phyloP scores from a whole-genome alignment of 2,113 vertebrate genomes.

The Anarhynchus alexandrinus region DNA sequence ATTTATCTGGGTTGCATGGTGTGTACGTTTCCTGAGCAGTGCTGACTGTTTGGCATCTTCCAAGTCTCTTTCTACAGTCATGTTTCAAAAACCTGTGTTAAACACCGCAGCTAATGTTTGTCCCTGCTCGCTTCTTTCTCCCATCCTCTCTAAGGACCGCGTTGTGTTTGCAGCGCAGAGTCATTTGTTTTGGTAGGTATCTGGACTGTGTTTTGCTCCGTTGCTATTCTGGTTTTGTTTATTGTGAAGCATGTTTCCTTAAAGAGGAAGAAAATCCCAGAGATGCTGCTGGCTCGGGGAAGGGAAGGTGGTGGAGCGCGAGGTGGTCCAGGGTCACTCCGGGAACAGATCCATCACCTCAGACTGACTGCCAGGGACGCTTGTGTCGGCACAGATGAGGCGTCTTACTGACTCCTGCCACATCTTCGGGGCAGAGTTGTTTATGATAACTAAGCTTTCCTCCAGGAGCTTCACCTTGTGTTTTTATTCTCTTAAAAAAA shows the following conservation, averaged over 20 bases:
- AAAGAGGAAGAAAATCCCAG: background rate
- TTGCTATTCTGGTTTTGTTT: slow-evolving; percentile 21
- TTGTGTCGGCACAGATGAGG: background rate
- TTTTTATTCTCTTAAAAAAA: background rate
- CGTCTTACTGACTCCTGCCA: accelerated
- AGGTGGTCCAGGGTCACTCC: background rate
- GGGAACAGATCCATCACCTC: background rate
- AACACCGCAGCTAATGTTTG: background rate
- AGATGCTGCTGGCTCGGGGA: background rate
- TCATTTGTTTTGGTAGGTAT: background rate
- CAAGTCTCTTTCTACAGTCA: background rate
- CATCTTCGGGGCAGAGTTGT: background rate
- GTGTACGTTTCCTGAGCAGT: accelerated
- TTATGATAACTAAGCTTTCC: background rate
- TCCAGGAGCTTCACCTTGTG: background rate
- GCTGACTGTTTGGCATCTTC: background rate
- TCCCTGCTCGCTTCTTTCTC: background rate
- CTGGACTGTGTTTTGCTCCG: background rate
- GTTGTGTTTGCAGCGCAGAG: background rate
- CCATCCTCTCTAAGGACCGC: accelerated
- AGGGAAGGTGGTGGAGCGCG: background rate
- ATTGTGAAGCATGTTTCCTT: background rate
- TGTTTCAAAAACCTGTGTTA: background rate
- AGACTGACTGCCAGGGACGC: background rate
- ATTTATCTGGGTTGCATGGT: accelerated